Percentiles rank a stretch among this genome's conserved stretches.
Evolutionary conservation across 2,888 invertebrate genomes (phyloP).

Genomic region (Malthinus flaveolus): DNA sequence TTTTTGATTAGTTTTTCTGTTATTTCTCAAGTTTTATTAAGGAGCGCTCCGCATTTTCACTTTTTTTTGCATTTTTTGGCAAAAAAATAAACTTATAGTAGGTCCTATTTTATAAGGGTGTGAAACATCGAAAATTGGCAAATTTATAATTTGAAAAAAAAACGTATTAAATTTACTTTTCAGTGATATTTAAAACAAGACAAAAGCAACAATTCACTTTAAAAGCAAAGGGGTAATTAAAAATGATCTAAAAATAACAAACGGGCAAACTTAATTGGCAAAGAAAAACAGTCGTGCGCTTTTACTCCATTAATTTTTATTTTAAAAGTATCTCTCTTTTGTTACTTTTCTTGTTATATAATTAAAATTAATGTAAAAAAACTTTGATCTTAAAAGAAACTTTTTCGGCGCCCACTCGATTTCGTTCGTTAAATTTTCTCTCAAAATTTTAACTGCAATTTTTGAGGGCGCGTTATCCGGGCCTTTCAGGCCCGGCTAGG

Average conservation of each 20-base stretch:
- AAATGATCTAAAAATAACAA: constrained; percentile 55
- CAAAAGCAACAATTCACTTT: constrained; percentile 45
- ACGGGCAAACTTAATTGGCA: constrained; percentile 54
- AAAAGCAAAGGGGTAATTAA: constrained; percentile 50
- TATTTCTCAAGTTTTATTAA: neutral
- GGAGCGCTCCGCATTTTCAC: neutral
- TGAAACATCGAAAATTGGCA: neutral
- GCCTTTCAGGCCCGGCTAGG: no score
- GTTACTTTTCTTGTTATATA: constrained; percentile 18
- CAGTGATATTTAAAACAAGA: constrained; percentile 37
- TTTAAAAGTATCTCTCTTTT: constrained; percentile 23
- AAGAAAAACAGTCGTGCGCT: constrained; percentile 48
- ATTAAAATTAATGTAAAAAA: constrained; percentile 20
- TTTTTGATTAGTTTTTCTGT: constrained; percentile 28
- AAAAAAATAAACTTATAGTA: no score
- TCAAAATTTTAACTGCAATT: no score
- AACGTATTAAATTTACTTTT: neutral
- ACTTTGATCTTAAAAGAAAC: constrained; percentile 7
- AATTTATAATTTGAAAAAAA: neutral
- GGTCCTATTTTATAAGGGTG: no score
- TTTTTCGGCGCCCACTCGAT: neutral
- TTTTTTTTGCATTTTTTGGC: no score
- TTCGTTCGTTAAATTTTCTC: neutral
- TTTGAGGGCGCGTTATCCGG: no score
- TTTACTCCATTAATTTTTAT: constrained; percentile 36